These are phyloP conservation scores for Adineta ricciae DNA, from an alignment of 2,888 invertebrate species.

Conservation along the genomic window DNA sequence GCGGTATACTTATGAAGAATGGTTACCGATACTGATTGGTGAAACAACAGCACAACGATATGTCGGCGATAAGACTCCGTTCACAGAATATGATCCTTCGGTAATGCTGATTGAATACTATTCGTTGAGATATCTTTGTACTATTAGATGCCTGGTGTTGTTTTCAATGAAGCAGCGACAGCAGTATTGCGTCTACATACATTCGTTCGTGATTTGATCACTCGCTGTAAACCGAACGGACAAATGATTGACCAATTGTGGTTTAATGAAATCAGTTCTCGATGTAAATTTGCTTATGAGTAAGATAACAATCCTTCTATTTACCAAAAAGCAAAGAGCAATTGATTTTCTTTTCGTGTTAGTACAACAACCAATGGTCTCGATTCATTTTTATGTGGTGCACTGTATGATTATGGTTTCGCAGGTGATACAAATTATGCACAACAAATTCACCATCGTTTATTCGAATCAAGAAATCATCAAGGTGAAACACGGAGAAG, in stretches of 20 bases:
- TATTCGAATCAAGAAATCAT: background rate
- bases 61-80: background rate
- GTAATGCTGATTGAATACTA: background rate
- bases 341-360: background rate
- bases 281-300: background rate
- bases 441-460: background rate
- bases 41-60: background rate
- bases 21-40: conserved; percentile 25
- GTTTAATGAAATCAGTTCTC: background rate
- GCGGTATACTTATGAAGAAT: conserved; percentile 24
- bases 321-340: background rate
- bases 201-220: background rate
- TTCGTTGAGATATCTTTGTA: too few species aligned
- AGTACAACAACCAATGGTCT: background rate
- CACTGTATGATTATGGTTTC: background rate
- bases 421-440: background rate
- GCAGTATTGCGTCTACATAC: background rate
- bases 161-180: background rate
- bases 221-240: background rate
- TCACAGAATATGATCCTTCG: background rate
- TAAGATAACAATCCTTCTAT: background rate
- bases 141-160: background rate
- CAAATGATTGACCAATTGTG: background rate
- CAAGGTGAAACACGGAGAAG: background rate
- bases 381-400: background rate